Evolutionary conservation across 2,797 vertebrate genomes (phyloP), one percentile per base, ranked within the genome.

Genomic region (Meda fulgida): DNA sequence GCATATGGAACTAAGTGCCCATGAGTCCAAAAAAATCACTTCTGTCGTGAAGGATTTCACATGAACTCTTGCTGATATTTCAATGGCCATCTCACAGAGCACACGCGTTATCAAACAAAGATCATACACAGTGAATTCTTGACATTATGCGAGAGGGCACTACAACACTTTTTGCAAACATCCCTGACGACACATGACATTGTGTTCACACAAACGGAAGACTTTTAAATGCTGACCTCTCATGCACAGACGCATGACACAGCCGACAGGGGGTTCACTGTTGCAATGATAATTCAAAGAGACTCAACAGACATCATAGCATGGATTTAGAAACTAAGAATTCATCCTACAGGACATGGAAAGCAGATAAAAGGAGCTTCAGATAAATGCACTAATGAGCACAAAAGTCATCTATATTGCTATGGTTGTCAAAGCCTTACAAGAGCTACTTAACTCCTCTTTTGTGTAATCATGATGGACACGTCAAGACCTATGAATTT

Each of bases 211-310:
- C 78, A 81, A 73, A 43, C 5, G 34, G 53, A 69, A 78, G 63
- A 40, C 60, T 85, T 53, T 80, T 80, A 80, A 79, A 73, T 11
- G 78, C 34, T 85, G 84, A 65, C 78, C 40, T 78, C 76, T 85
- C 78, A 55, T 66, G 58, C 55, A 58, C 53, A 40, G 53, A 73
- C 65, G 77, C 70, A 75, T 85, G 84, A 80, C 73, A 79, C 67
- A 80, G 46, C 79, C 48, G 31, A 71, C 78, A 66, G 84, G 69
- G 60, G 34, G 53, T 73, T 73, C 58, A 53, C 69, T 23, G 38
- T 75, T 81, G 78, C 69, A 65, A 40, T 83, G 55, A 46, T 80
- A 85, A 85, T 85, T 81, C 78, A 85, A 81, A 73, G 77, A 65
- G 84, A 78, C 75, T 70, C 51, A 18, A 78, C 65, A 78, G 48